These are phyloP conservation scores for Limnephilus marmoratus DNA, from an alignment of 2,888 invertebrate genomes.

Conservation along the genomic window DNA sequence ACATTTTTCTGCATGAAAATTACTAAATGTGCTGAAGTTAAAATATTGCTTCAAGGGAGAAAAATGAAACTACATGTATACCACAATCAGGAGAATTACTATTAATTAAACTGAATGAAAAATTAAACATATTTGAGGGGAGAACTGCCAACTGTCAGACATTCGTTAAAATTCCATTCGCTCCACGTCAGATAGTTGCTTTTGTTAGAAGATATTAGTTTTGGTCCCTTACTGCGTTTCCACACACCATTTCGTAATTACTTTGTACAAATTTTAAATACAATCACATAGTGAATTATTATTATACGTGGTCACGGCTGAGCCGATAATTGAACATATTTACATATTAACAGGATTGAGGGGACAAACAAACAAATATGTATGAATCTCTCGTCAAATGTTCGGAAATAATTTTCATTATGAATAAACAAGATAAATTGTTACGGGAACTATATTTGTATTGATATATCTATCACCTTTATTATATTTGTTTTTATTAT, in stretches of 20 bases:
- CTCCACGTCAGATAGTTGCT: constrained; percentile 52
- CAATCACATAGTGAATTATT: constrained; percentile 56
- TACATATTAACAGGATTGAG: constrained; percentile 60
- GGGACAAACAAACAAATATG: background rate
- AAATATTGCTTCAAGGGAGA: background rate
- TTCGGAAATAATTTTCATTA: background rate
- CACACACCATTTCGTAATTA: constrained; percentile 60
- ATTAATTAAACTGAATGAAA: background rate
- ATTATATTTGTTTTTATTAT: background rate
- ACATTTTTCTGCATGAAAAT: background rate
- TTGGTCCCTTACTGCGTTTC: constrained; percentile 65
- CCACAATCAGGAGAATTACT: background rate
- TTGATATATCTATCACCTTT: background rate
- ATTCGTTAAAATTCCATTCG: constrained; percentile 6
- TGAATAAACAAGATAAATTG: background rate
- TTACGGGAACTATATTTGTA: background rate
- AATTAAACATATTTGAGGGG: background rate
- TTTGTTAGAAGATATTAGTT: constrained; percentile 63
- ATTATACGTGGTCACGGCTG: constrained; percentile 64
- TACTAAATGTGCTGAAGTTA: background rate
- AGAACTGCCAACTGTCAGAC: background rate
- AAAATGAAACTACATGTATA: background rate
- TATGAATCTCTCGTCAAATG: background rate
- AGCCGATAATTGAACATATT: constrained; percentile 64
- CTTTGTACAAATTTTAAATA: constrained; percentile 63